Evolutionary conservation across 2,888 invertebrate species (phyloP).

Genomic region (Stenotaenia linearis): DNA sequence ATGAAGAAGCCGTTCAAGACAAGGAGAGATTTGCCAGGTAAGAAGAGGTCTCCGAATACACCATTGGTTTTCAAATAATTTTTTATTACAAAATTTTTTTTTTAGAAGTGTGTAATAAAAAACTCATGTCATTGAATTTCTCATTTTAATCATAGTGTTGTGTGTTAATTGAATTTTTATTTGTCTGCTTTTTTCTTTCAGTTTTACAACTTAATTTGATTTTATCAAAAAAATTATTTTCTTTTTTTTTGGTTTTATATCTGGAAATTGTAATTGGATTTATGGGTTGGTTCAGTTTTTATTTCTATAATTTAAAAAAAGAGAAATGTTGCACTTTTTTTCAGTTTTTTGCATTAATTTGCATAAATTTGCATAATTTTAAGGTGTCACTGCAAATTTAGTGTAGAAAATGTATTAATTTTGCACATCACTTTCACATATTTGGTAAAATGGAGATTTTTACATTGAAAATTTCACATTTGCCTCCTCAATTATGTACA

Average conservation of each 20-base stretch:
- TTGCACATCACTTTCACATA: neutral
- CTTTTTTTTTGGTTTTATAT: neutral
- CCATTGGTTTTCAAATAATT: no score
- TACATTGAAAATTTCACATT: neutral
- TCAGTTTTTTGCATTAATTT: neutral
- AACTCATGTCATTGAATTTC: neutral
- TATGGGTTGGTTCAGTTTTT: neutral
- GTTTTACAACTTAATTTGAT: neutral
- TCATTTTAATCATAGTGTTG: neutral
- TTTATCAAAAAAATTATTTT: neutral
- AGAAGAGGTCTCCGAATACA: slow-evolving; percentile 39
- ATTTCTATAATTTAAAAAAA: no score
- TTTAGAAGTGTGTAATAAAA: neutral
- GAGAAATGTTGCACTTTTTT: neutral
- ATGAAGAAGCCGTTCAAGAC: slow-evolving; percentile 90
- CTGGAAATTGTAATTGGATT: neutral
- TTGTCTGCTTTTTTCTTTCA: neutral
- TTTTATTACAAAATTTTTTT: no score
- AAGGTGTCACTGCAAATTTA: no score
- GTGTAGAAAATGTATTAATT: no score
- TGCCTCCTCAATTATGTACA: slow-evolving; percentile 17
- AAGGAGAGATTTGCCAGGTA: slow-evolving; percentile 95
- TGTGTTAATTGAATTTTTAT: neutral
- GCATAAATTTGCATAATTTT: neutral
- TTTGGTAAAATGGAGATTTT: neutral